A percentile compares a stretch with the other conserved stretches of the same genome.
These are phyloP conservation scores for Coturnix japonica DNA, from an alignment of 2,113 vertebrate genomes.

Conservation along the genomic window DNA sequence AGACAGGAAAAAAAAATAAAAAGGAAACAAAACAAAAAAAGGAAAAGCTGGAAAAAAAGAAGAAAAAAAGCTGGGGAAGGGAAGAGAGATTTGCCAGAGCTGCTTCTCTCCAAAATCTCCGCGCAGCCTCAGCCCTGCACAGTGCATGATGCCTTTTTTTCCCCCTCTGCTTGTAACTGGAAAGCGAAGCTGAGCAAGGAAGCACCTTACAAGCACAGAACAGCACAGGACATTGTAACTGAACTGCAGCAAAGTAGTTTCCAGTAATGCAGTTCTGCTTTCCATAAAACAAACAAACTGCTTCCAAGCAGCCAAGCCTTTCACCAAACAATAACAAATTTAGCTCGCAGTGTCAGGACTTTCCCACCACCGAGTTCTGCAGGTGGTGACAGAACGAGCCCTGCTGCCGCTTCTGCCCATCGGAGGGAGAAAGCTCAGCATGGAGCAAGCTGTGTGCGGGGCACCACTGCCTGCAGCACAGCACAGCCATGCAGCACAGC, in stretches of 20 bases:
- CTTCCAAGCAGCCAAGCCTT: constrained; percentile 75
- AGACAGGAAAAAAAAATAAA: background rate
- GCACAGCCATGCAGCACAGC: background rate
- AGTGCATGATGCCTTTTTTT: background rate
- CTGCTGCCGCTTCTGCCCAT: constrained; percentile 36
- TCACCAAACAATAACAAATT: constrained; percentile 84
- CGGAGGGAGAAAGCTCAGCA: background rate
- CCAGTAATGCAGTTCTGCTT: constrained; percentile 75
- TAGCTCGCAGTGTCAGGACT: constrained; percentile 72
- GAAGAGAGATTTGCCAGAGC: background rate
- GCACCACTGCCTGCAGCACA: background rate
- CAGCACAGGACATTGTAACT: constrained; percentile 78
- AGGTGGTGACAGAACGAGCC: constrained; percentile 72
- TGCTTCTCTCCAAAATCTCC: background rate
- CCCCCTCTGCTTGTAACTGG: constrained; percentile 7
- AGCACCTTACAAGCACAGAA: constrained; percentile 72
- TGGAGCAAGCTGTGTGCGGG: no score
- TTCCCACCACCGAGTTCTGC: constrained; percentile 80
- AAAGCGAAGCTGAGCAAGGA: constrained; percentile 48
- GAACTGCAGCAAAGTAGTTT: constrained; percentile 83
- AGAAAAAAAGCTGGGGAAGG: background rate
- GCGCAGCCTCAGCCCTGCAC: background rate
- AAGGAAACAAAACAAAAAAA: background rate
- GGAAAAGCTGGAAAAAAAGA: background rate
- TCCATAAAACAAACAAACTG: constrained; percentile 86